phyloP scores from a whole-genome alignment of 1,140 invertebrate genomes.

The Meteorus sp. region DNA sequence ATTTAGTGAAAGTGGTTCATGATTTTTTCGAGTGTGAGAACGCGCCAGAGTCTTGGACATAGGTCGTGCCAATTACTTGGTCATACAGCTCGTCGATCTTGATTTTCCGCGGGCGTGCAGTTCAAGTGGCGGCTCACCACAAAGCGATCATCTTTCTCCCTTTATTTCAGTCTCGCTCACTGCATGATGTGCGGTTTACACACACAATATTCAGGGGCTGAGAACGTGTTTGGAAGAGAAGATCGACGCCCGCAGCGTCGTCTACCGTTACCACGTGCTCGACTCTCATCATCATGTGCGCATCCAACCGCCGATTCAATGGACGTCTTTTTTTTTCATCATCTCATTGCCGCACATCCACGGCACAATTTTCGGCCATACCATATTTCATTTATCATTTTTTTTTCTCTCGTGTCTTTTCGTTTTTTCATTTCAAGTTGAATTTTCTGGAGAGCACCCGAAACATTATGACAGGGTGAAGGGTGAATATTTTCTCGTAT shows the following conservation, averaged over 20 bases:
- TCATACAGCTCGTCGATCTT: constrained; percentile 21
- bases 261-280: constrained; percentile 46
- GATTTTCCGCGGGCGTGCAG: constrained; percentile 17
- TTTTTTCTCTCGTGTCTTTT: too few species aligned
- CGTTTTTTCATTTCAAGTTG: too few species aligned
- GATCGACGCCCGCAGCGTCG: constrained; percentile 42
- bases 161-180: background rate
- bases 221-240: constrained; percentile 23
- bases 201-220: background rate
- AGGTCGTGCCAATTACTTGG: constrained; percentile 19
- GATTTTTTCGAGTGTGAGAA: constrained; percentile 20
- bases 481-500: too few species aligned
- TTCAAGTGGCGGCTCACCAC: background rate
- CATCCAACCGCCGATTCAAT: constrained; percentile 19
- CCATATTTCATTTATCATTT: constrained; percentile 13
- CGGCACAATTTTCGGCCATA: constrained; percentile 7
- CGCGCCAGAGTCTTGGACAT: background rate
- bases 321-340: constrained; percentile 17
- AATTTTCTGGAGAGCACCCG: too few species aligned
- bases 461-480: too few species aligned
- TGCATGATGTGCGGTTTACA: background rate
- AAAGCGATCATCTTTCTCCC: background rate
- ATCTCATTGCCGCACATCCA: constrained; percentile 1
- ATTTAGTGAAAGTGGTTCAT: constrained; percentile 22
- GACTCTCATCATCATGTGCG: background rate